Evolutionary conservation across 2,888 invertebrate species (phyloP).

Genomic region (Brachypalpus laphriformis): DNA sequence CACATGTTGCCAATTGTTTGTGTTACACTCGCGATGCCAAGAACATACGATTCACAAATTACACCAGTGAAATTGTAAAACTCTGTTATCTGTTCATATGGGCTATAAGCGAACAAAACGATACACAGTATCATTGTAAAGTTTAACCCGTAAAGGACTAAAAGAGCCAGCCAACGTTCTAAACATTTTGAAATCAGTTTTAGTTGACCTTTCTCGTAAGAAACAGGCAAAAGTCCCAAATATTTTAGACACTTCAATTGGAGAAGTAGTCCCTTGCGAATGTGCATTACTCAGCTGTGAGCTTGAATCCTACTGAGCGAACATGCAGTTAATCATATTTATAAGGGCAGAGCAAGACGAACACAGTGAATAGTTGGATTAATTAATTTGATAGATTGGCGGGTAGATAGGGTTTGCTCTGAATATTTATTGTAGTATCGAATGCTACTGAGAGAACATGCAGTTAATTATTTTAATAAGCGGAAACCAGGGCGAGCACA

Average conservation of each 20-base stretch:
- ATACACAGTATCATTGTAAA: background rate
- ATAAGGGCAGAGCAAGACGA: too few relatives aligned
- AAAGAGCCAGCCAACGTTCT: background rate
- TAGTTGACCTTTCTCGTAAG: background rate
- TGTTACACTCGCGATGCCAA: background rate
- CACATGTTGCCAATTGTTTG: background rate
- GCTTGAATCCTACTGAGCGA: background rate
- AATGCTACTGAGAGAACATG: too few relatives aligned
- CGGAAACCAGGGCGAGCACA: too few relatives aligned
- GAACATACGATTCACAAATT: background rate
- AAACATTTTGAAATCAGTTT: background rate
- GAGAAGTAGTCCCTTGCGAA: conserved; percentile 13
- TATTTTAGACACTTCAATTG: conserved; percentile 28
- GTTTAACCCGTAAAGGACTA: background rate
- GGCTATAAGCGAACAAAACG: background rate
- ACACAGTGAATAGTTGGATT: background rate
- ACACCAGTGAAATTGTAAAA: background rate
- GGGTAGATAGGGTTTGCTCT: background rate
- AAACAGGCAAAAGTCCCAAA: conserved; percentile 14
- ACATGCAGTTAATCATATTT: too few relatives aligned
- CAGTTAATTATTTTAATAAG: too few relatives aligned
- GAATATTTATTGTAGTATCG: background rate
- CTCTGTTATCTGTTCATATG: background rate
- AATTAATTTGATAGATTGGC: background rate
- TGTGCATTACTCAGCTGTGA: conserved; percentile 17